Conservation (phyloP, 2,888 invertebrate species). For the Sepioteuthis lessoniana region DNA sequence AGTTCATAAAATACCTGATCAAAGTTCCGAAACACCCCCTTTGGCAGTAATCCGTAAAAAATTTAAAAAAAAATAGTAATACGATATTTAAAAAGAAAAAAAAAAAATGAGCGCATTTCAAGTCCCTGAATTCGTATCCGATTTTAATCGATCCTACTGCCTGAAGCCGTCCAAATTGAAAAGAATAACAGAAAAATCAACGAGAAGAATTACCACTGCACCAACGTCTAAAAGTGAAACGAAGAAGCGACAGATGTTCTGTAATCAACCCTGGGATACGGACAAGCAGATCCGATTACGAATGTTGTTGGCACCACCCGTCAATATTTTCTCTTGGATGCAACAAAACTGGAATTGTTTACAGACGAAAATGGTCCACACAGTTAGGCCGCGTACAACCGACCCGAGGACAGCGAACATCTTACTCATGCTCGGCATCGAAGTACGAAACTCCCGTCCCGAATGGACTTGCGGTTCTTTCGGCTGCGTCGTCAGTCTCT, state of each 20-base stretch:
- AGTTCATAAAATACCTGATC: neutral
- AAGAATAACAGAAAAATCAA: neutral
- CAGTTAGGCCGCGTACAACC: neutral
- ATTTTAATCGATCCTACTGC: neutral
- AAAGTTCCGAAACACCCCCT: fast-evolving
- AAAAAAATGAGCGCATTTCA: neutral
- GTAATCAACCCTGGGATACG: neutral
- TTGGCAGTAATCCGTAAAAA: neutral
- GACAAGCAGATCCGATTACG: neutral
- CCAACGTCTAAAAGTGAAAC: neutral
- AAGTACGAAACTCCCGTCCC: neutral
- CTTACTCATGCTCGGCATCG: neutral
- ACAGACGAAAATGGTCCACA: neutral
- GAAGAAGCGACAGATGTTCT: neutral
- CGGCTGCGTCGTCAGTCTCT: neutral
- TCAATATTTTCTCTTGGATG: neutral
- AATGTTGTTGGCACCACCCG: neutral
- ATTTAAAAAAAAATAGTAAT: neutral
- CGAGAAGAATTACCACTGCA: neutral
- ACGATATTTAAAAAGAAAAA: neutral
- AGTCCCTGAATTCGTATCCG: neutral
- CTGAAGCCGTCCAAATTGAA: neutral
- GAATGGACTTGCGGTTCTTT: neutral
- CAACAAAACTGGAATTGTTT: neutral
- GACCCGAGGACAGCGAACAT: neutral